A percentile compares a stretch with the other conserved stretches of the same genome.
These are phyloP conservation scores for Neodontobutis hainanensis DNA, from an alignment of 2,113 vertebrate genomes.

Conservation along the genomic window DNA sequence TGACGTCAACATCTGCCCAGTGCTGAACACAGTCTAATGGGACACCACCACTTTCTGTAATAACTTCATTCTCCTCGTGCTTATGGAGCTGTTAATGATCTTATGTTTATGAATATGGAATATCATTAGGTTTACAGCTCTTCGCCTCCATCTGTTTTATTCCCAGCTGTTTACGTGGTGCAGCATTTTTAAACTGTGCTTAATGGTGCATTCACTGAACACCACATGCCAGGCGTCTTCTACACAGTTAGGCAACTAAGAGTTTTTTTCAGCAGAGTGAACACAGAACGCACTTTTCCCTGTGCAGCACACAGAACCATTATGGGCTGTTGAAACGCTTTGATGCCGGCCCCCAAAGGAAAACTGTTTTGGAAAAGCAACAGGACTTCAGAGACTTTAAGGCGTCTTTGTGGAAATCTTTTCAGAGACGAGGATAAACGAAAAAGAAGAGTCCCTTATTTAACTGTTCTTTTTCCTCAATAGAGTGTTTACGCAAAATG, in stretches of 20 bases:
- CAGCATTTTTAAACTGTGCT: conserved; percentile 23
- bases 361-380: conserved; percentile 5
- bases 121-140: conserved; percentile 15
- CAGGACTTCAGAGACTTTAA: background rate
- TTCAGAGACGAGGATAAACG: background rate
- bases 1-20: background rate
- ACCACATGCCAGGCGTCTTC: conserved; percentile 16
- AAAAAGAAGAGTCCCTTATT: no score
- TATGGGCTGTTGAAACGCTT: conserved; percentile 5
- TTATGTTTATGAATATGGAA: conserved; percentile 19
- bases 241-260: conserved; percentile 21
- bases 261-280: conserved; percentile 33
- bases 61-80: conserved; percentile 21
- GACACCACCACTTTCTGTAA: conserved; percentile 4
- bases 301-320: background rate
- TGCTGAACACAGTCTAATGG: background rate
- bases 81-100: conserved; percentile 34
- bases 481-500: background rate
- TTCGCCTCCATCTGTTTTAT: conserved; percentile 21
- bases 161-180: conserved; percentile 28
- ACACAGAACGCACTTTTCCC: conserved; percentile 4
- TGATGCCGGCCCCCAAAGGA: background rate
- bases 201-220: conserved; percentile 36
- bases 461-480: background rate
- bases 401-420: background rate